Base-by-base conservation (phyloP, 2,113 vertebrate species). In the Polyodon spathula region DNA sequence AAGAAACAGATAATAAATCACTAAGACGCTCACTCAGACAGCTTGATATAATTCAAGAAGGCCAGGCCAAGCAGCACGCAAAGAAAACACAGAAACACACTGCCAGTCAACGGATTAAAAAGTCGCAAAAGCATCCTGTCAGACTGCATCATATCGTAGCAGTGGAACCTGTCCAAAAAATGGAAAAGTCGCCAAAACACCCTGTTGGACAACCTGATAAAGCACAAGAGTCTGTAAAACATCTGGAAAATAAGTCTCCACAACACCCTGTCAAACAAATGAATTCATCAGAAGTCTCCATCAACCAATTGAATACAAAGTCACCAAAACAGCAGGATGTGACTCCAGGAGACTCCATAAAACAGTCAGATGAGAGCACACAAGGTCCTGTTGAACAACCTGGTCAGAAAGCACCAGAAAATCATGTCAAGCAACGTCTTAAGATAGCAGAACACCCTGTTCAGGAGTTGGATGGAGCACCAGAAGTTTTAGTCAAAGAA, bases 11-110 rank as follows among this genome's bases (percentile, higher is more conserved):
- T 1, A 59, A 67, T 4, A 67, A 69, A 61, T 71, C 78, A 37
- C 66, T 83, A 43, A 74, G 85, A 16, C 84, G 84, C 9, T 86
- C 86, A 1, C 86, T 81, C 65, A 84, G 85, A 72, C 85, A 84
- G 68, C 66, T 81, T 1, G 84, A 86, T 63, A 72, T 72, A 72
- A 70, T 74, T 10, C 70, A 66, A 43, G 71, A 81, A 59, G 73
- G 68, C 58, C 65, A 68, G 9, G 6, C 42, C 40, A 60, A 61
- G 59, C 68, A 37, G 43, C 63, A 61, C 10, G 65, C 58, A 40
- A 66, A 60, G 14, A 73, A 74, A n/a, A 73, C 78, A 44, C 74
- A 74, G 2, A 71, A 76, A 39, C 81, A 80, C 8, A 74, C 71
- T 0, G 81, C 81, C 1, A 64, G 83, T 3, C 76, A 81, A n/a